Evolutionary conservation across 2,797 vertebrate species (phyloP).

Genomic region (Melanogrammus aeglefinus): DNA sequence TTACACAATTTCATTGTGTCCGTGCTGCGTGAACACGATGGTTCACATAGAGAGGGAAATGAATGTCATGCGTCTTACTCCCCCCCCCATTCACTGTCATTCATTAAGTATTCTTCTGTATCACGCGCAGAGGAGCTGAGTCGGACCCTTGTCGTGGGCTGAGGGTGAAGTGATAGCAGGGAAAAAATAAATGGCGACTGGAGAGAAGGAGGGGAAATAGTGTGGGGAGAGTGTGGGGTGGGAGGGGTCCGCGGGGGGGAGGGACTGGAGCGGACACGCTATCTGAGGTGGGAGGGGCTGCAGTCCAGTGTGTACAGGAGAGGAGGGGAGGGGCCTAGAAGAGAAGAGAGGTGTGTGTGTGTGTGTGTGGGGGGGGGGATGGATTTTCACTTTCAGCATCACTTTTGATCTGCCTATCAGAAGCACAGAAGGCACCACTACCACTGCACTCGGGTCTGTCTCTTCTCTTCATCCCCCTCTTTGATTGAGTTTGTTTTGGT

Average conservation of each 20-base stretch:
- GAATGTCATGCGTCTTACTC: no score
- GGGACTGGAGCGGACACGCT: conserved; percentile 1
- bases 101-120: no score
- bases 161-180: no score
- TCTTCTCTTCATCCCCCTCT: background rate
- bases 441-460: background rate
- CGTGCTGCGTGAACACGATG: no score
- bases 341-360: background rate
- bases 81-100: no score
- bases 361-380: background rate
- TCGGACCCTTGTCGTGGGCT: no score
- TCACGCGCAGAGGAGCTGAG: no score
- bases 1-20: no score
- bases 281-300: conserved; percentile 7
- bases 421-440: conserved; percentile 28
- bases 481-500: background rate
- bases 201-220: background rate
- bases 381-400: conserved; percentile 30
- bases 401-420: conserved; percentile 33
- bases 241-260: background rate
- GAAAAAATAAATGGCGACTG: no score
- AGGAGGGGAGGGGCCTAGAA: conserved; percentile 19
- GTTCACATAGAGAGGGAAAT: no score
- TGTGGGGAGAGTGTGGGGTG: background rate
- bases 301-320: conserved; percentile 17